Percentiles rank a stretch among this genome's conserved stretches.
phyloP scores from a whole-genome alignment of 2,888 invertebrate species.

The Chesias legatella region DNA sequence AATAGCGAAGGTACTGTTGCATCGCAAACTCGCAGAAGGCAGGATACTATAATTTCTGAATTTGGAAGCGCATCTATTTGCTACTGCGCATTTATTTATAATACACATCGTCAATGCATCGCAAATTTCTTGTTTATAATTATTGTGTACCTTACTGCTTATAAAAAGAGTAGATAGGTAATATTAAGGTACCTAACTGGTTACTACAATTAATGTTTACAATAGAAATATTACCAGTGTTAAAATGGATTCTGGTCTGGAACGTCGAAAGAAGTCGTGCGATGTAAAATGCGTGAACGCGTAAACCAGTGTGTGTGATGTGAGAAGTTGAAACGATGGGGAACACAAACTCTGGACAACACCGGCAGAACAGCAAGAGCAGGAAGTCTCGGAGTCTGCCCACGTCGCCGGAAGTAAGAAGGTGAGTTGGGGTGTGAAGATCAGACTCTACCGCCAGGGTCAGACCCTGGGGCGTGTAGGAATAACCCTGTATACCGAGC shows the following conservation, averaged over 20 bases:
- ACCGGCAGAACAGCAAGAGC: constrained; percentile 66
- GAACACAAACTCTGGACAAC: constrained; percentile 67
- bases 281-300: background rate
- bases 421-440: constrained; percentile 64
- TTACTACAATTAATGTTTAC: too few species aligned
- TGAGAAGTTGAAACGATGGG: constrained; percentile 52
- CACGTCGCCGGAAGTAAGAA: constrained; percentile 88
- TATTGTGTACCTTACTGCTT: too few species aligned
- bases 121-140: too few species aligned
- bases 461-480: too few species aligned
- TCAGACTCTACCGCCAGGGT: background rate
- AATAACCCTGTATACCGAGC: too few species aligned
- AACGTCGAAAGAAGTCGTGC: background rate
- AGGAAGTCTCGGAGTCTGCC: constrained; percentile 87
- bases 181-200: background rate
- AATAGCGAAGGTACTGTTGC: constrained; percentile 23
- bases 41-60: background rate
- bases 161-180: too few species aligned
- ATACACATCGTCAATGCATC: too few species aligned
- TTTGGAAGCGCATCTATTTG: too few species aligned
- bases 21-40: constrained; percentile 20
- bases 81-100: too few species aligned
- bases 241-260: too few species aligned
- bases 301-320: constrained; percentile 18
- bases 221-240: too few species aligned